Evolutionary conservation across 2,888 invertebrate species (phyloP), one percentile per base, ranked within the genome.

Genomic region (Eumerus sabulonum): DNA sequence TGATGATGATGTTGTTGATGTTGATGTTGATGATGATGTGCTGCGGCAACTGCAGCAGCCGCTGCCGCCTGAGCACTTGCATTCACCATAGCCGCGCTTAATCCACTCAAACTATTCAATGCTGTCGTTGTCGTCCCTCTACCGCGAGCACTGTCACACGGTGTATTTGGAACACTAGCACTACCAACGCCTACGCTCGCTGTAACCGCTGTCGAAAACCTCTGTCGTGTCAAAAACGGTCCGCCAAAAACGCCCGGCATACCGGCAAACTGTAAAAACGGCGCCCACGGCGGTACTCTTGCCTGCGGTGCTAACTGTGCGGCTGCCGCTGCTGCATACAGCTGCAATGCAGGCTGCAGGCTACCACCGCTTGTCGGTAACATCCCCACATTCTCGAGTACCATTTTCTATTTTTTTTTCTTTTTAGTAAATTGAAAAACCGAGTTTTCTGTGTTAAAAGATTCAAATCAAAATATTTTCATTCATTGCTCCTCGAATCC

Each of bases 261-360:
- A 14, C 90, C 90, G 42, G 57, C 57, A 74, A 90, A 85, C 82
- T 90, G 85, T 83, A 92, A 89, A 88, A 91, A 91, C 45, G 92
- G 93, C 82, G 92, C 90, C 90, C 92, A 93, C 71, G 91, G 90
- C 76, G 90, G 85, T 82, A 92, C 92, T 68, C 91, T 86, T 76
- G 91, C 90, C 74, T 89, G 89, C 27, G 85, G 85, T 88, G 82
- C 83, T 45, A 84, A 88, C 85, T 90, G 84, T 7, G 27, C 27
- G 19, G 92, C 92, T 85, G 93, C 92, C 85, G 93, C 93, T 87
- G 93, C 93, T 85, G 93, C 93, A 87, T 93, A 93, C 84, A 93
- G 89, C 86, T 93, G 92, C 88, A 93, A 89, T 85, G 93, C 92
- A 87, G 93, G 92, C 90, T 93, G 93, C 89, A 93, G 88, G 83